Conservation (phyloP, 1,140 invertebrate genomes). For the Megalonaias nervosa region DNA sequence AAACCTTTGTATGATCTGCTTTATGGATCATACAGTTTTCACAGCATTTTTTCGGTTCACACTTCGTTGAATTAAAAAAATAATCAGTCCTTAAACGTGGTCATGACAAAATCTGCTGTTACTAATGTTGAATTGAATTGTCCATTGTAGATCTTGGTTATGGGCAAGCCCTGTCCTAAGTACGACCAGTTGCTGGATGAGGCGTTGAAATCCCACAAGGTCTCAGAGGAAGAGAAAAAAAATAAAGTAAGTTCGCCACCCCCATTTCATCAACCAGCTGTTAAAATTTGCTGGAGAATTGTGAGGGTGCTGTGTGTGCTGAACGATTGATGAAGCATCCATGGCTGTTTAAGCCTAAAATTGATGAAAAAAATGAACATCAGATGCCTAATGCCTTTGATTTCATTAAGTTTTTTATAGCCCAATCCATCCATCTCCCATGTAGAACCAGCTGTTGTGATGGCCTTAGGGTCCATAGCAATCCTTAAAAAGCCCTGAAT, state of each 20-base stretch:
- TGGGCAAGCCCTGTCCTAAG: conserved; percentile 42
- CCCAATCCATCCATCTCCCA: too few species aligned
- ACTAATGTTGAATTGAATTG: not conserved
- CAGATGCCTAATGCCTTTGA: not conserved
- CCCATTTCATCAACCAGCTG: not conserved
- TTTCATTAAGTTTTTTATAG: not conserved
- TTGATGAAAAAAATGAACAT: not conserved
- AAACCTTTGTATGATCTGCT: too few species aligned
- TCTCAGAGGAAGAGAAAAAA: conserved; percentile 37
- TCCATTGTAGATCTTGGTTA: conserved; percentile 38
- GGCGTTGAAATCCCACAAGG: conserved; percentile 29
- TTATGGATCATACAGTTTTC: too few species aligned
- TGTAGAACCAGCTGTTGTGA: too few species aligned
- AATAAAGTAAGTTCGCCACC: conserved; percentile 39
- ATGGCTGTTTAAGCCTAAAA: not conserved
- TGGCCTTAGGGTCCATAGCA: too few species aligned
- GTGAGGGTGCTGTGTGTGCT: not conserved
- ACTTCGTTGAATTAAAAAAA: too few species aligned
- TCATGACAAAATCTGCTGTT: not conserved
- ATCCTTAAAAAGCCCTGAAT: too few species aligned
- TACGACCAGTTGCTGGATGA: conserved; percentile 36
- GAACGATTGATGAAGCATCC: not conserved
- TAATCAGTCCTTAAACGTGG: not conserved
- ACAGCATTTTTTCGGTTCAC: too few species aligned
- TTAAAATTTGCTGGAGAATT: not conserved